phyloP scores from a whole-genome alignment of 92 coral and sea anemone genomes.

The Siderastrea radians region DNA sequence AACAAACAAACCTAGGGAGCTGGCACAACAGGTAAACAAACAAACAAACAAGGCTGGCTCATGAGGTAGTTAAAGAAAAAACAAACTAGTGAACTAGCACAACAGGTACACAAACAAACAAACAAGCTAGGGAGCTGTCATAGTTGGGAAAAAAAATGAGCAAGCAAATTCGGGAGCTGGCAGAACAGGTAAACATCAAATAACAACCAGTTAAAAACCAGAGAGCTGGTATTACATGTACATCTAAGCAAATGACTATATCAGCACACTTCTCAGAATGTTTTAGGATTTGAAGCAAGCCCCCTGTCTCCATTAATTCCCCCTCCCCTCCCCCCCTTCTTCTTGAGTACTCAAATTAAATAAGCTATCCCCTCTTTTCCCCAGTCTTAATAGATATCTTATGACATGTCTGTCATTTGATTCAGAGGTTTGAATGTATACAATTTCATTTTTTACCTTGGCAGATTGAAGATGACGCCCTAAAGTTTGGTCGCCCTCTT shows the following conservation, averaged over 20 bases:
- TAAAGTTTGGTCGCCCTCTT: conserved; percentile 93
- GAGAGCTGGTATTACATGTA: background rate
- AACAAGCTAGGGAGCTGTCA: background rate
- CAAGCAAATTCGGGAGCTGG: conserved; percentile 78
- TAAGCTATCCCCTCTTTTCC: too few species aligned
- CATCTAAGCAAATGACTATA: too few species aligned
- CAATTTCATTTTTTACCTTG: background rate
- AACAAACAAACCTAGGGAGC: conserved; percentile 70
- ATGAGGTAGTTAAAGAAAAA: background rate
- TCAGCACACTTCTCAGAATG: too few species aligned
- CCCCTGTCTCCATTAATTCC: too few species aligned
- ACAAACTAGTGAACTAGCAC: conserved; percentile 89
- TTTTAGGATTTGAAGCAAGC: too few species aligned
- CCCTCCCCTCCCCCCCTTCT: too few species aligned
- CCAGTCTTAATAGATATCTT: too few species aligned
- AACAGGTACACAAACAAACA: conserved; percentile 72
- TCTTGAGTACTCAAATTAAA: too few species aligned
- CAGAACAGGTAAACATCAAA: conserved; percentile 83
- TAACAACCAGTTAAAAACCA: background rate
- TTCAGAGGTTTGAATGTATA: too few species aligned
- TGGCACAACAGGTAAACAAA: conserved; percentile 92
- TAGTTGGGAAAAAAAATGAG: too few species aligned
- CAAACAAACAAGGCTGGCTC: background rate
- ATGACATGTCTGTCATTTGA: too few species aligned
- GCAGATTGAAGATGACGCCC: conserved; percentile 95